phyloP scores from a whole-genome alignment of 2,113 vertebrate genomes.

The Corvus hawaiiensis region DNA sequence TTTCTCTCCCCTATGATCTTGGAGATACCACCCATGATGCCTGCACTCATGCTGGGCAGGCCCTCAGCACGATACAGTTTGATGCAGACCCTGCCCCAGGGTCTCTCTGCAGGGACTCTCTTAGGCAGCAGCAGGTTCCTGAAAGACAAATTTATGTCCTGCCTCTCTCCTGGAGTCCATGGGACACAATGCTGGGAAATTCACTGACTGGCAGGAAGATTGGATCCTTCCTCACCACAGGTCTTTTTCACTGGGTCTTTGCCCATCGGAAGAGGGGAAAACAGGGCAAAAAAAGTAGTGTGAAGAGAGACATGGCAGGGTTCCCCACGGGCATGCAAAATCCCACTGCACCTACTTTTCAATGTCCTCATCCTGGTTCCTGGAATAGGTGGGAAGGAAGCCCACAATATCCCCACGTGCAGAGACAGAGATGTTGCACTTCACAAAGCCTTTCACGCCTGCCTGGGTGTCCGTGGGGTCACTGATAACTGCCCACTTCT shows the following conservation, averaged over 20 bases:
- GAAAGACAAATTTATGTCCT: background rate
- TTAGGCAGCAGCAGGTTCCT: constrained; percentile 91
- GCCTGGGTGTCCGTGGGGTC: constrained; percentile 86
- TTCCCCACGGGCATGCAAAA: background rate
- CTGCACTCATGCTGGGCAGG: constrained; percentile 83
- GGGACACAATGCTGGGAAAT: background rate
- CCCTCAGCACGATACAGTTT: constrained; percentile 85
- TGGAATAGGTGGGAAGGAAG: constrained; percentile 57
- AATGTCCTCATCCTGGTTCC: constrained; percentile 78
- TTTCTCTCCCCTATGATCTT: constrained; percentile 83
- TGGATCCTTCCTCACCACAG: background rate
- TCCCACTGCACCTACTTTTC: constrained; percentile 79
- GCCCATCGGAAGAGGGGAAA: background rate
- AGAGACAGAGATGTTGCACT: constrained; percentile 82
- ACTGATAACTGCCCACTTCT: constrained; percentile 92
- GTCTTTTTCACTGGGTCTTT: background rate
- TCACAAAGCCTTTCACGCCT: constrained; percentile 89
- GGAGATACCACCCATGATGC: constrained; percentile 86
- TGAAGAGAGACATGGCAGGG: background rate
- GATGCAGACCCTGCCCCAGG: constrained; percentile 86
- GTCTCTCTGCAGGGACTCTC: constrained; percentile 81
- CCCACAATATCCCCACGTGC: constrained; percentile 77
- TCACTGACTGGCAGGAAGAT: background rate
- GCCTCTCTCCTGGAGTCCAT: background rate
- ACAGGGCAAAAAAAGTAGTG: background rate